phyloP scores from a whole-genome alignment of 2,113 vertebrate species.

The Heliornis fulica region DNA sequence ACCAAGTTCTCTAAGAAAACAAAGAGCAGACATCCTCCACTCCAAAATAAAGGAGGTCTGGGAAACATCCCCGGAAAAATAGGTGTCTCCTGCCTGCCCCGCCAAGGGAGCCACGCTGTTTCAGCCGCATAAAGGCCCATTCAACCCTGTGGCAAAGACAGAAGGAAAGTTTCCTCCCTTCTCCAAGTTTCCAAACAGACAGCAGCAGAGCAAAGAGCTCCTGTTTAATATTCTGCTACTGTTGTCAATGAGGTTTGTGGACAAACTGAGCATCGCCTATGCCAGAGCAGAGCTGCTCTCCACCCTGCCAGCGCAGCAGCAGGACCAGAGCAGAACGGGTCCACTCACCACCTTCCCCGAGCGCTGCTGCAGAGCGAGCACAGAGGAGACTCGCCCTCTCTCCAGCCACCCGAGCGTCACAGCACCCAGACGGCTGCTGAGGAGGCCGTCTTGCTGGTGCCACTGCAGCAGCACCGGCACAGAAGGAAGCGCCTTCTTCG shows the following conservation, averaged over 20 bases:
- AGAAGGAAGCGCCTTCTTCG: background rate
- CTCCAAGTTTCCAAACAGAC: conserved; percentile 44
- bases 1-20: background rate
- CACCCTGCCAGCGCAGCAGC: background rate
- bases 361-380: background rate
- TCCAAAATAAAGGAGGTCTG: background rate
- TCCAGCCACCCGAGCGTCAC: background rate
- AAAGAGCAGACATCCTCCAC: background rate
- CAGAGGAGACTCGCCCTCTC: background rate
- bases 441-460: background rate
- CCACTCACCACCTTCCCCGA: background rate
- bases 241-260: conserved; percentile 39
- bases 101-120: background rate
- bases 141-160: background rate
- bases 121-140: conserved; percentile 7
- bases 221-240: conserved; percentile 56
- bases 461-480: background rate
- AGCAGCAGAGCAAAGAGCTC: background rate
- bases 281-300: conserved; percentile 23
- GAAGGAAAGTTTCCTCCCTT: conserved; percentile 13
- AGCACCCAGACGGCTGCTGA: background rate
- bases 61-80: background rate
- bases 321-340: background rate
- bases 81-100: background rate
- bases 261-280: background rate